Conservation (phyloP, 2,113 vertebrate genomes). For the Galeopterus variegatus region DNA sequence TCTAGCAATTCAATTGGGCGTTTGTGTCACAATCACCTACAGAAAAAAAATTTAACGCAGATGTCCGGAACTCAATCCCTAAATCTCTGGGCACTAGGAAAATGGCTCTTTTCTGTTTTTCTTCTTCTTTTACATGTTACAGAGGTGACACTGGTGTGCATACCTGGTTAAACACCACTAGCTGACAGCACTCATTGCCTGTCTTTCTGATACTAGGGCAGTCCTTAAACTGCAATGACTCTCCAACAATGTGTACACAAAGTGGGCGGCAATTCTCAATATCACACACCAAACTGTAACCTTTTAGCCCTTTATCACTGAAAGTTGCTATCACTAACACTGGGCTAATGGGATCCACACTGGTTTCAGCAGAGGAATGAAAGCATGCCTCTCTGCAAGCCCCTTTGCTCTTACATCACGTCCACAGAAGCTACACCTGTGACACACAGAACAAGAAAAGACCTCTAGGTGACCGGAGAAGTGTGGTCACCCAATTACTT, state of each 20-base stretch:
- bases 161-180: not conserved
- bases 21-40: not conserved
- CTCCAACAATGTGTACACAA: not conserved
- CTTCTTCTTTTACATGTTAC: not conserved
- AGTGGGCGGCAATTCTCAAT: not conserved
- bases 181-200: not conserved
- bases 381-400: not conserved
- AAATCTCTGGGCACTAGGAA: not conserved
- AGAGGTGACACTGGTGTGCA: not conserved
- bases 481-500: not conserved
- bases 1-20: not conserved
- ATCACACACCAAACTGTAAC: not conserved
- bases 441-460: not conserved
- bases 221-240: not conserved
- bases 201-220: not conserved
- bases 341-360: not conserved
- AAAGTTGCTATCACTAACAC: not conserved
- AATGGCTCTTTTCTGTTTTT: not conserved
- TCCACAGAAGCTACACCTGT: not conserved
- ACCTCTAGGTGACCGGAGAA: not conserved
- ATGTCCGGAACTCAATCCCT: not conserved
- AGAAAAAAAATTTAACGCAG: not conserved
- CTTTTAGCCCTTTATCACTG: not conserved
- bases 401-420: not conserved
- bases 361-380: not conserved